phyloP scores from a whole-genome alignment of 1,140 invertebrate species.

The Chrysomallon squamiferum region DNA sequence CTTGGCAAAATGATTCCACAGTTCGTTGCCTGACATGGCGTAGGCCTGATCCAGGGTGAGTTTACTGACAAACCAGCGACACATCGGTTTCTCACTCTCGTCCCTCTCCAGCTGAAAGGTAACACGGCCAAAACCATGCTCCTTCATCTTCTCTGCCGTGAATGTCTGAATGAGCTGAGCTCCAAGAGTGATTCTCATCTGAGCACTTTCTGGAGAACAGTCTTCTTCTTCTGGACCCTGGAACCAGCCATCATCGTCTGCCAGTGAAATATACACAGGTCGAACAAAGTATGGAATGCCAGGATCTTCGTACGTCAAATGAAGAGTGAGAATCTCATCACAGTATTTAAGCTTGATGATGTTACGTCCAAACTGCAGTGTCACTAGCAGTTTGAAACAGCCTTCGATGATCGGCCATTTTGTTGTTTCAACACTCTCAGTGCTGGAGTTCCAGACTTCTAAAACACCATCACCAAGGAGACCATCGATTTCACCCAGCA shows the following conservation, averaged over 20 bases:
- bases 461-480: conserved; percentile 37
- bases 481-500: conserved; percentile 52
- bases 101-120: conserved; percentile 77
- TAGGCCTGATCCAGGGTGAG: conserved; percentile 76
- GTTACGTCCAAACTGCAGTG: conserved; percentile 52
- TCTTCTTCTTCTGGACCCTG: conserved; percentile 76
- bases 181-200: conserved; percentile 78
- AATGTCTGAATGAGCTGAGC: conserved; percentile 84
- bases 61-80: conserved; percentile 71
- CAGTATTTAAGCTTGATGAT: conserved; percentile 41
- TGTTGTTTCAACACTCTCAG: conserved; percentile 11
- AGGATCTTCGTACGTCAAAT: conserved; percentile 39
- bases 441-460: conserved; percentile 37
- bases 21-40: conserved; percentile 76
- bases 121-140: conserved; percentile 78
- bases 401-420: conserved; percentile 58
- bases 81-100: conserved; percentile 67
- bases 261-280: conserved; percentile 64
- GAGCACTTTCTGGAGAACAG: conserved; percentile 77
- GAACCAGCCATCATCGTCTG: conserved; percentile 76
- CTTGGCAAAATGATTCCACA: conserved; percentile 85
- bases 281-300: conserved; percentile 56
- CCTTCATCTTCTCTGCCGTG: conserved; percentile 85
- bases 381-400: conserved; percentile 55
- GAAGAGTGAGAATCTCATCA: conserved; percentile 41